These are phyloP conservation scores for Eugnorisma glareosa DNA, from an alignment of 2,888 invertebrate species.

Conservation along the genomic window DNA sequence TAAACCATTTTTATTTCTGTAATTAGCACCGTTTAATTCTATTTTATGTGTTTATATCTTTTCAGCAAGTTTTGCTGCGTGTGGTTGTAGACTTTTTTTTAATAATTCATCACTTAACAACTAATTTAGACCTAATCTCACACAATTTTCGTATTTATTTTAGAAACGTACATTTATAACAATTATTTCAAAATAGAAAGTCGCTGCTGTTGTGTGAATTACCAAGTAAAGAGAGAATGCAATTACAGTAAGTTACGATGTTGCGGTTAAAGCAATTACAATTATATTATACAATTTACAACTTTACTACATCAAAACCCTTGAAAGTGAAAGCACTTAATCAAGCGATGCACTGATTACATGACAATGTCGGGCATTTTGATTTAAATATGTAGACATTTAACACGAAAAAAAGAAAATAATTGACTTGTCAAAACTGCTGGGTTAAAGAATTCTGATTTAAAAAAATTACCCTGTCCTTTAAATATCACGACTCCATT, in stretches of 20 bases:
- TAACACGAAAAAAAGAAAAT: background rate
- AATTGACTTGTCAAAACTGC: slow-evolving; percentile 21
- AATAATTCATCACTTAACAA: background rate
- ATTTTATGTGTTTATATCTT: background rate
- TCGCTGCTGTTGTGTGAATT: slow-evolving; percentile 20
- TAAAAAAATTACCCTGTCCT: slow-evolving; percentile 2
- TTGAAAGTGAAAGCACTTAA: slow-evolving; percentile 40
- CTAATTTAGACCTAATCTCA: background rate
- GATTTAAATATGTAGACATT: slow-evolving; percentile 4
- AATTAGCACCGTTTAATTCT: background rate
- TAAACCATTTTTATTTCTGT: background rate
- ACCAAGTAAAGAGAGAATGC: slow-evolving; percentile 43
- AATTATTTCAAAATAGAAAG: slow-evolving; percentile 62
- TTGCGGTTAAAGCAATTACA: slow-evolving; percentile 40
- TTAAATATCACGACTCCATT: slow-evolving; percentile 10
- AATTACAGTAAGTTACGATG: slow-evolving; percentile 52
- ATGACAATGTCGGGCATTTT: background rate
- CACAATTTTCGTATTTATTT: background rate
- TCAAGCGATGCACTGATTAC: background rate
- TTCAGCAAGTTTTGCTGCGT: background rate
- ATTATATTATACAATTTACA: slow-evolving; percentile 46
- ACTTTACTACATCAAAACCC: slow-evolving; percentile 21
- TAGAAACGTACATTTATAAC: slow-evolving; percentile 32
- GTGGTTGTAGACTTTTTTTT: background rate
- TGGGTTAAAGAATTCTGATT: background rate